Evolutionary conservation across 2,797 vertebrate species (phyloP).

Genomic region (Paguma larvata): DNA sequence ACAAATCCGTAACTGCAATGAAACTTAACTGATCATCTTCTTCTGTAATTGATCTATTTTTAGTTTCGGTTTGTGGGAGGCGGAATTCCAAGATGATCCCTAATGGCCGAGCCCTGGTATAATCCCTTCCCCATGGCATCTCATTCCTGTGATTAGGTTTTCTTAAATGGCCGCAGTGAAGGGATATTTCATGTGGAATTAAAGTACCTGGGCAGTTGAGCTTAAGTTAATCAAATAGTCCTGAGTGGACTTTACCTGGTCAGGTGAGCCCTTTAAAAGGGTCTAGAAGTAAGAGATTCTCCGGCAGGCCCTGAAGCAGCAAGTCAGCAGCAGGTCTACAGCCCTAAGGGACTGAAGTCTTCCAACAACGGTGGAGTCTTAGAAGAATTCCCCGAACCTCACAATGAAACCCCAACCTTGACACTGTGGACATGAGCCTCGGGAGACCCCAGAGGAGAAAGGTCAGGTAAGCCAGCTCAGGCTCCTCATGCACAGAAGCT

Average conservation of each 20-base stretch:
- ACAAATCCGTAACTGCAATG: neutral
- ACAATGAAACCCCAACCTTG: neutral
- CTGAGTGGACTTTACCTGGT: neutral
- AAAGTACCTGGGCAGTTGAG: neutral
- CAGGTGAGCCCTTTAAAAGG: neutral
- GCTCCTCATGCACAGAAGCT: neutral
- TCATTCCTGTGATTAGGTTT: neutral
- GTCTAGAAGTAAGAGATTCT: neutral
- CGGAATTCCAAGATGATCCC: neutral
- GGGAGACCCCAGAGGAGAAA: neutral
- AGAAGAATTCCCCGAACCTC: neutral
- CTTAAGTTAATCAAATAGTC: neutral
- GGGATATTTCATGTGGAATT: neutral
- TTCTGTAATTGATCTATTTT: neutral
- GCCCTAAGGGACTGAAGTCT: neutral
- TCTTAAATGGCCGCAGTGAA: neutral
- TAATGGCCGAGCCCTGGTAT: neutral
- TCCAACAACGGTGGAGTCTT: neutral
- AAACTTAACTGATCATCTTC: neutral
- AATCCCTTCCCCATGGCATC: neutral
- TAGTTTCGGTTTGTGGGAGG: neutral
- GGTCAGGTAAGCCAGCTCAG: neutral
- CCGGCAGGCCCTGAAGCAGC: neutral
- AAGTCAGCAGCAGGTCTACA: neutral
- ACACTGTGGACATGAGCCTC: neutral